Conservation (phyloP, 2,888 invertebrate species). For the Euproctis similis region DNA sequence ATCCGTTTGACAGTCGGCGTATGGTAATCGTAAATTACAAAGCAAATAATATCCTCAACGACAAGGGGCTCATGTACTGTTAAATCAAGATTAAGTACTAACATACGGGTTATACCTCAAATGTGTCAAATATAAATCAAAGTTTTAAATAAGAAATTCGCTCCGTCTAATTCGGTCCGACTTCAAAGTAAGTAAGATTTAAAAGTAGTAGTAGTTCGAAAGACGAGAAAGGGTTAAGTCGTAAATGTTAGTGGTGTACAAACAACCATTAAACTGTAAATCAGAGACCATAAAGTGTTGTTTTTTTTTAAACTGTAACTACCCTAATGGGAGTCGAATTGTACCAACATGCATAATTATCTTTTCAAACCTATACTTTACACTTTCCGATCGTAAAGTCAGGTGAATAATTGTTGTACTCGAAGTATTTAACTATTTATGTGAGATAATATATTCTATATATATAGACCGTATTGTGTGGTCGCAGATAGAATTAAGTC, state of each 20-base stretch:
- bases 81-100: conserved; percentile 68
- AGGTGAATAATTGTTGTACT: conserved; percentile 3
- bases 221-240: conserved; percentile 34
- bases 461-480: too few species aligned
- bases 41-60: conserved; percentile 46
- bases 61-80: conserved; percentile 52
- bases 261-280: conserved; percentile 30
- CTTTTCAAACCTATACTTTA: conserved; percentile 2
- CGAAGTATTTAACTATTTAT: too few species aligned
- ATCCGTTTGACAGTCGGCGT: conserved; percentile 26
- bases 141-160: conserved; percentile 59
- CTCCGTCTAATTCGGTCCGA: conserved; percentile 52
- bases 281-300: conserved; percentile 27
- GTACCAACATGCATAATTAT: conserved; percentile 9
- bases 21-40: conserved; percentile 52
- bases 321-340: conserved; percentile 27
- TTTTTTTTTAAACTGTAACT: conserved; percentile 20
- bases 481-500: too few species aligned
- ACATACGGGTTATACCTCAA: conserved; percentile 60
- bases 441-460: too few species aligned
- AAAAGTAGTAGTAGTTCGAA: conserved; percentile 34
- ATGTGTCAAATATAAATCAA: conserved; percentile 62
- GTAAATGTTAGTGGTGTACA: conserved; percentile 33
- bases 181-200: conserved; percentile 63
- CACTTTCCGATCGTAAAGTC: conserved; percentile 6